A percentile compares a stretch with the other conserved stretches of the same genome.
Evolutionary conservation across 2,888 invertebrate genomes (phyloP).

Genomic region (Oscheius sp.): DNA sequence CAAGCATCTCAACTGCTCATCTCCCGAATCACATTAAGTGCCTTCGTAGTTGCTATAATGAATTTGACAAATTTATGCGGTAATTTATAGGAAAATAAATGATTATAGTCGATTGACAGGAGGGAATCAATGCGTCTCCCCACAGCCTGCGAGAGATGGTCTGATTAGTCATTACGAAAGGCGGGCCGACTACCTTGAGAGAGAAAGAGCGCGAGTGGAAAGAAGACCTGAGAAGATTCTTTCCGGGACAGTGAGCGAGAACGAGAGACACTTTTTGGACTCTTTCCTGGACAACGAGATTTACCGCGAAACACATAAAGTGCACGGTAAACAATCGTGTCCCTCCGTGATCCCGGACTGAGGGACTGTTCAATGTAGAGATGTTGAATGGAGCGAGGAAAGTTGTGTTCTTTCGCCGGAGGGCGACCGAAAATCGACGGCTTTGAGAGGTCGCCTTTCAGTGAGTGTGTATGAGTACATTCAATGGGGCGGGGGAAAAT

Average conservation of each 20-base stretch:
- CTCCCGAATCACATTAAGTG: not conserved
- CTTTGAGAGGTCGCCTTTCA: not conserved
- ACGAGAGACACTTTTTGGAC: slow-evolving; percentile 12
- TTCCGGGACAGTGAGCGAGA: not conserved
- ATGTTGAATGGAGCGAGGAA: slow-evolving; percentile 3
- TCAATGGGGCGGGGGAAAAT: not conserved
- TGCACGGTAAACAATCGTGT: slow-evolving; percentile 14
- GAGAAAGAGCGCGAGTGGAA: slow-evolving; percentile 2
- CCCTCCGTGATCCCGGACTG: too few relatives aligned
- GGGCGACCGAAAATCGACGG: not conserved
- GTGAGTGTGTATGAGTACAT: not conserved
- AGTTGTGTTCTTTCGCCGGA: not conserved
- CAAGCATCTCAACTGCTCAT: not conserved
- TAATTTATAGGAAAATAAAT: not conserved
- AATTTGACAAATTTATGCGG: too few relatives aligned
- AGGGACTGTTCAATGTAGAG: not conserved
- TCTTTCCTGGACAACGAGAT: not conserved
- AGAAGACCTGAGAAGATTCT: not conserved
- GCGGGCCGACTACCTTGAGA: not conserved
- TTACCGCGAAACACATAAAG: not conserved
- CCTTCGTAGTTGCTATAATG: not conserved
- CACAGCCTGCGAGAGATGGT: too few relatives aligned
- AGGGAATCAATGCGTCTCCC: slow-evolving; percentile 7
- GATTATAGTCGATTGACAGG: not conserved
- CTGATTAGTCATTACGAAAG: slow-evolving; percentile 26